Conservation (phyloP, 1,140 invertebrate genomes). For the Eufriesea mexicana region DNA sequence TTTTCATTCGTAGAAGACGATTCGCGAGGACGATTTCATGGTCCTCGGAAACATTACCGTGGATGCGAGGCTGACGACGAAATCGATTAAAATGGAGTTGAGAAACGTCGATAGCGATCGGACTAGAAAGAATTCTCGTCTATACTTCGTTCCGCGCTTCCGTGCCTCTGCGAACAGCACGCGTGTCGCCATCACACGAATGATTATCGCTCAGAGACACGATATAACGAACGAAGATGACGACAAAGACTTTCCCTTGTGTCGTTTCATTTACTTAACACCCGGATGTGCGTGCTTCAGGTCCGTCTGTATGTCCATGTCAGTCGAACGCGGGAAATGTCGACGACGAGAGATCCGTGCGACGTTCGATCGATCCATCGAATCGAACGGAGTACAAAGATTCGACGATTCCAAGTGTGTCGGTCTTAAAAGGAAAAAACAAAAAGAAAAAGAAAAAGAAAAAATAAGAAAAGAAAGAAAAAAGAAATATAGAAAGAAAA, state of each 20-base stretch:
- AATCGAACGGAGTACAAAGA: not conserved
- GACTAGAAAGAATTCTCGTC: constrained; percentile 14
- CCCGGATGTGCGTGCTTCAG: constrained; percentile 24
- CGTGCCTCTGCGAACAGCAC: not conserved
- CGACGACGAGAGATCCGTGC: constrained; percentile 12
- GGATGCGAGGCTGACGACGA: constrained; percentile 32
- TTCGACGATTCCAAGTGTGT: constrained; percentile 27
- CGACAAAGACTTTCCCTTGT: not conserved
- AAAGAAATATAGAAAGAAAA: not conserved
- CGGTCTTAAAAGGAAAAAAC: too few species aligned
- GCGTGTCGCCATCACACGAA: not conserved
- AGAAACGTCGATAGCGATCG: constrained; percentile 29
- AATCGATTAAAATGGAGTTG: constrained; percentile 24
- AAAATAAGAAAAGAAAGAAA: not conserved
- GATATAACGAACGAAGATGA: constrained; percentile 12
- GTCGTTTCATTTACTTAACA: not conserved
- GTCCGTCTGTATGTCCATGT: constrained; percentile 52
- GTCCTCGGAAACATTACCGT: not conserved
- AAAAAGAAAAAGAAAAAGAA: not conserved
- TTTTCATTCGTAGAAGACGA: not conserved
- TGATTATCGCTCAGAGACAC: not conserved
- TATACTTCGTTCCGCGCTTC: constrained; percentile 13
- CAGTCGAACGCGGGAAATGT: not conserved
- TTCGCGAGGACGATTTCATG: not conserved
- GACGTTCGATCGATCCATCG: not conserved